Conservation (phyloP, 1,140 invertebrate species). For the Leptonema lineaticorne region DNA sequence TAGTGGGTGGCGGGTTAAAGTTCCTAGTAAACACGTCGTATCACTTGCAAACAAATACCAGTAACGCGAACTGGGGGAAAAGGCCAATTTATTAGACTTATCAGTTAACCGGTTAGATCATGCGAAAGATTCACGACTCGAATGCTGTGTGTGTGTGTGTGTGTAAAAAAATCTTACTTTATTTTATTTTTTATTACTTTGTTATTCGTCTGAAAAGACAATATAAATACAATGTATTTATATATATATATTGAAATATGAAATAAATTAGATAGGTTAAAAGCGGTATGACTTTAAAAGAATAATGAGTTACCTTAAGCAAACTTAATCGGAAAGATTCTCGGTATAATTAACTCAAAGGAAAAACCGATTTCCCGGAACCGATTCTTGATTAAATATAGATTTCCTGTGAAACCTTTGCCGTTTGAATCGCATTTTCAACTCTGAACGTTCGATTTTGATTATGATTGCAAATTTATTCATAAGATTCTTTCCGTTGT, state of each 20-base stretch:
- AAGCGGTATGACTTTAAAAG: no score
- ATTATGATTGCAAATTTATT: background rate
- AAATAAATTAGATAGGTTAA: background rate
- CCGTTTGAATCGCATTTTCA: background rate
- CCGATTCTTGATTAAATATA: background rate
- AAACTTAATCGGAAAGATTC: conserved; percentile 9
- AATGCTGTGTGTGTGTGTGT: no score
- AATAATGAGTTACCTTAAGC: conserved; percentile 13
- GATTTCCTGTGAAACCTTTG: conserved; percentile 1
- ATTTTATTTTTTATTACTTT: no score
- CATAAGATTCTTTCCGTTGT: background rate
- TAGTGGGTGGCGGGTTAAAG: conserved; percentile 11
- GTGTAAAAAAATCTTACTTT: no score
- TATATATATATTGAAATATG: no score
- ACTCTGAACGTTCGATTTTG: background rate
- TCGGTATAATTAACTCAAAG: conserved; percentile 19
- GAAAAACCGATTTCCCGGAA: conserved; percentile 15
- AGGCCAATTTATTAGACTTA: conserved; percentile 23
- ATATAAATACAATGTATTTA: no score
- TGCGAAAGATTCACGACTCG: background rate
- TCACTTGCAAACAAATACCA: conserved; percentile 21
- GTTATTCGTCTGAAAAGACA: no score
- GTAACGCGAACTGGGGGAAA: conserved; percentile 7
- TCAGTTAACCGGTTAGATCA: background rate
- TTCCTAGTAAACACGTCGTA: conserved; percentile 15